Evolutionary conservation across 2,113 vertebrate species (phyloP).

Genomic region (Hoplias malabaricus): DNA sequence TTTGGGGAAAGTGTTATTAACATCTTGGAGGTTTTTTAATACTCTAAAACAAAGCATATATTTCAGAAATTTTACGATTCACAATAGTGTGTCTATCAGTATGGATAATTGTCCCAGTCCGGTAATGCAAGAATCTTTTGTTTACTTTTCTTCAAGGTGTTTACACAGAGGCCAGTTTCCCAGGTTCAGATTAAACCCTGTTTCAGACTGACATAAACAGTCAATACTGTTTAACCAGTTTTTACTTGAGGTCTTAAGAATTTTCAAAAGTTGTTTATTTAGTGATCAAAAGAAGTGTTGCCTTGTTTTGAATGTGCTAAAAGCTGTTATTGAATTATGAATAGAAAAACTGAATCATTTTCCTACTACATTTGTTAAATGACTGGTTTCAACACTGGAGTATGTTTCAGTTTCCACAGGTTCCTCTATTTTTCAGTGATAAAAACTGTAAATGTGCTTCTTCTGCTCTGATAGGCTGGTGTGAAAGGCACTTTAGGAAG

Average conservation of each 20-base stretch:
- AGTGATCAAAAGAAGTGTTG: no score
- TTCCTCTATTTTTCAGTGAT: neutral
- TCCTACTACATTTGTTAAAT: neutral
- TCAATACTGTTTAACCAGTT: neutral
- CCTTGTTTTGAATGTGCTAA: neutral
- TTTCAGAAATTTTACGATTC: no score
- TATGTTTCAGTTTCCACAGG: neutral
- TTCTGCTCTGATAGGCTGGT: slow-evolving; percentile 80
- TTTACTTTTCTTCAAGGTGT: neutral
- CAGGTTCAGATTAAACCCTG: neutral
- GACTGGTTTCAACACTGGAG: neutral
- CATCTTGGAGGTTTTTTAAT: no score
- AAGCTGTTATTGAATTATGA: no score
- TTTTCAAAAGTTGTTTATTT: neutral
- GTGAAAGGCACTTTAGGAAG: slow-evolving; percentile 97
- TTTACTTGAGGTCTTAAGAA: neutral
- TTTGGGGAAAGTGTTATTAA: no score
- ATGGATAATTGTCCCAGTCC: neutral
- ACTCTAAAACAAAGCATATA: no score
- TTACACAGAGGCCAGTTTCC: neutral
- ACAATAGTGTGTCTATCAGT: neutral
- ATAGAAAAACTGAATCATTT: no score
- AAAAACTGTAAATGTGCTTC: neutral
- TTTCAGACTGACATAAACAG: neutral
- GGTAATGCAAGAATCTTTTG: neutral